Evolutionary conservation across 2,888 invertebrate genomes (phyloP).

Genomic region (Loripinus fragilis): DNA sequence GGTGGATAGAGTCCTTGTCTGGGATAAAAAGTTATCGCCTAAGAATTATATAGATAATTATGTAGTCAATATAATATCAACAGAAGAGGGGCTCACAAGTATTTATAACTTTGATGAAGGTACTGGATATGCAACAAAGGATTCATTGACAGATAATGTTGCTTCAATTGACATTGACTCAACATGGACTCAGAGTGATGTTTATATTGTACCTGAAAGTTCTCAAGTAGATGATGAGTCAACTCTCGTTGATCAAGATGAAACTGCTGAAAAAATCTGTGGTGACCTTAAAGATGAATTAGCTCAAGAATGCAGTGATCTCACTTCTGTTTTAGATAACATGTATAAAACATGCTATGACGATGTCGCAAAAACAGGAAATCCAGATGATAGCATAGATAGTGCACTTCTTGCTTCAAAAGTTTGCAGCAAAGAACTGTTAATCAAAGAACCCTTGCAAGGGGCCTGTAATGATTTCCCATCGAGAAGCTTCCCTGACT

Average conservation of each 20-base stretch:
- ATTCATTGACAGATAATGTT: background rate
- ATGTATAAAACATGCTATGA: conserved; percentile 60
- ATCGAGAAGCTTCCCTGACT: conserved; percentile 47
- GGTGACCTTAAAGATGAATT: conserved; percentile 11
- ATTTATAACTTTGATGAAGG: background rate
- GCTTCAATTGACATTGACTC: conserved; percentile 28
- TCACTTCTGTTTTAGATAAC: conserved; percentile 32
- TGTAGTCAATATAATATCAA: conserved; percentile 11
- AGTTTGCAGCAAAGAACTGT: conserved; percentile 42
- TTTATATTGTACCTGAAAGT: background rate
- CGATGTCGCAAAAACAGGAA: conserved; percentile 53
- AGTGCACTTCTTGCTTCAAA: conserved; percentile 41
- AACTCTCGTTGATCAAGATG: conserved; percentile 31
- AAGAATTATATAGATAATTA: conserved; percentile 10
- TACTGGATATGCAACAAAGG: background rate
- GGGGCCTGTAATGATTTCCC: conserved; percentile 38
- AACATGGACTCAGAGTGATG: conserved; percentile 33
- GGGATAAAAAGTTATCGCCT: conserved; percentile 11
- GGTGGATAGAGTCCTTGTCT: conserved; percentile 33
- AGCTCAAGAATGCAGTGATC: conserved; percentile 26
- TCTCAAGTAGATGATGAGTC: conserved; percentile 30
- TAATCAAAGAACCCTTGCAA: background rate
- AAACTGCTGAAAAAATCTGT: conserved; percentile 32
- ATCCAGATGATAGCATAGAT: conserved; percentile 23
- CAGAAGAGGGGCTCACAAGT: background rate